Conservation (phyloP, 2,113 vertebrate genomes). For the Lagenorhynchus albirostris region DNA sequence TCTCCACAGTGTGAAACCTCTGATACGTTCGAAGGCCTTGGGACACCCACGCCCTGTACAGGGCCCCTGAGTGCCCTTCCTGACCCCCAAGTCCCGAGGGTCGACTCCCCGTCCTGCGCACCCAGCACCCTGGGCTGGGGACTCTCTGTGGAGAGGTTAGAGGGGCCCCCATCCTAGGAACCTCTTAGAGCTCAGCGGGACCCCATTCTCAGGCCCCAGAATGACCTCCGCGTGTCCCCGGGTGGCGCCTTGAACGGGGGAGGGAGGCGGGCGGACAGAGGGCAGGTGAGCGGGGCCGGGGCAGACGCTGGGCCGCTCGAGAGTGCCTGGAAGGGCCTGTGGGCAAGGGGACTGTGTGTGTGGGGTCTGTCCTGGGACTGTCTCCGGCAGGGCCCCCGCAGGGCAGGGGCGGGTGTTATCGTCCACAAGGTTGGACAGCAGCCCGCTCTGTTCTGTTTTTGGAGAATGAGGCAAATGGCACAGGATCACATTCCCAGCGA, state of each 20-base stretch:
- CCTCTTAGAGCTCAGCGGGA: background rate
- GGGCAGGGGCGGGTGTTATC: fast-evolving
- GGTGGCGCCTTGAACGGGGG: too few species aligned
- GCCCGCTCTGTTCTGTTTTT: background rate
- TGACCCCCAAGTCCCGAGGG: background rate
- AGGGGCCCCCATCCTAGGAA: too few species aligned
- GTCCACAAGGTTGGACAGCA: background rate
- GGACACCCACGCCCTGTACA: background rate
- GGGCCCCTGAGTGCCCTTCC: background rate
- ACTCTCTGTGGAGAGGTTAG: background rate
- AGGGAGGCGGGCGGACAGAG: background rate
- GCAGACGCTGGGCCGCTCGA: fast-evolving
- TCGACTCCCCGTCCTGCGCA: background rate
- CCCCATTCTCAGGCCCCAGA: fast-evolving
- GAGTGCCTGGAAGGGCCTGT: background rate
- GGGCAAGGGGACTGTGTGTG: background rate
- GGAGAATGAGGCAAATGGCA: background rate
- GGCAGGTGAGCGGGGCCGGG: too few species aligned
- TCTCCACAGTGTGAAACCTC: fast-evolving
- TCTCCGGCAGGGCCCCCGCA: background rate
- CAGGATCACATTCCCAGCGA: background rate
- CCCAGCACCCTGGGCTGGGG: background rate
- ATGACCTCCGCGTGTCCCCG: fast-evolving
- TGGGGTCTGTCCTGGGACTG: background rate
- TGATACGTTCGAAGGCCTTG: background rate